Percentiles rank a stretch among this genome's conserved stretches.
Evolutionary conservation across 1,140 invertebrate species (phyloP).

Genomic region (Teleopsis dalmanni): DNA sequence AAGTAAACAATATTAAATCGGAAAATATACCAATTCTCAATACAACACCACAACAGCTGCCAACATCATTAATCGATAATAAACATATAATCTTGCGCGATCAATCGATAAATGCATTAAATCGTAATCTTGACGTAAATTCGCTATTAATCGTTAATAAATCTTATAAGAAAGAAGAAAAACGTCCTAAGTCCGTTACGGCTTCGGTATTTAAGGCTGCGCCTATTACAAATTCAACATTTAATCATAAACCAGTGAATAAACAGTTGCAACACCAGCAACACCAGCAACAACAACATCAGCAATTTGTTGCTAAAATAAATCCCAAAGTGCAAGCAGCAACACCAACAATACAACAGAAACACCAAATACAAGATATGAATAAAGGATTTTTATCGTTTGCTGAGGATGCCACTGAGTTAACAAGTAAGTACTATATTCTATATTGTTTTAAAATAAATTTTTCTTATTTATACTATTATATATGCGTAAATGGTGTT

Average conservation of each 20-base stretch:
- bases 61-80: neutral
- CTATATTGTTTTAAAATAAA: neutral
- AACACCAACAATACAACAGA: slow-evolving; percentile 15
- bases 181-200: slow-evolving; percentile 41
- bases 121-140: neutral
- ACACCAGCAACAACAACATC: slow-evolving; percentile 28
- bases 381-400: slow-evolving; percentile 85
- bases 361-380: slow-evolving; percentile 58
- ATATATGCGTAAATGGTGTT: neutral
- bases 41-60: slow-evolving; percentile 3
- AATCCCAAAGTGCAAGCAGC: slow-evolving; percentile 2
- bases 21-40: neutral
- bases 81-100: neutral
- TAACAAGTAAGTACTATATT: slow-evolving; percentile 66
- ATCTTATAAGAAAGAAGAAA: too few species aligned
- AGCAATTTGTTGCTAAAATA: slow-evolving; percentile 18
- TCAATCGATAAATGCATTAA: neutral
- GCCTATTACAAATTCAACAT: slow-evolving; percentile 8
- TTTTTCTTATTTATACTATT: neutral
- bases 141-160: too few species aligned
- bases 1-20: neutral
- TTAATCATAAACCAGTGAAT: neutral
- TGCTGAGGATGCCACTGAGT: slow-evolving; percentile 71
- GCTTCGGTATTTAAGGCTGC: slow-evolving; percentile 34
- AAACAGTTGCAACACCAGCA: too few species aligned